Conservation (phyloP, 1,140 invertebrate genomes). For the Drosophila subobscura region DNA sequence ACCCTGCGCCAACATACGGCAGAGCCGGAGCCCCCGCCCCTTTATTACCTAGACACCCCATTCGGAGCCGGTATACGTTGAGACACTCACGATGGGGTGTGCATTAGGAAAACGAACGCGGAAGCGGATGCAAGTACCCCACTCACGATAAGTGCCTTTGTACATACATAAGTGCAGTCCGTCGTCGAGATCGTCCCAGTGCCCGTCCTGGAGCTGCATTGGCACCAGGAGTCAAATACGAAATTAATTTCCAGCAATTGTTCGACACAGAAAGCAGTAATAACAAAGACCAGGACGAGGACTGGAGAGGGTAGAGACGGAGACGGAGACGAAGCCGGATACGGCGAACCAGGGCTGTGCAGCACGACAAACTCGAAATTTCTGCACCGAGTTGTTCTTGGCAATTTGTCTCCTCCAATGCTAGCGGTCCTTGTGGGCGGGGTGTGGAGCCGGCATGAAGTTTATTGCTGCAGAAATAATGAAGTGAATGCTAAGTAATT, state of each 20-base stretch:
- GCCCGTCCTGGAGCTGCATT: conserved; percentile 14
- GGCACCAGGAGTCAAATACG: conserved; percentile 63
- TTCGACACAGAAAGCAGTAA: conserved; percentile 56
- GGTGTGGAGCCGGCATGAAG: conserved; percentile 28
- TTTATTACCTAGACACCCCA: conserved; percentile 7
- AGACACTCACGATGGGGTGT: conserved; percentile 32
- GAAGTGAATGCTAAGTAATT: conserved; percentile 58
- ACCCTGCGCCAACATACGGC: conserved; percentile 45
- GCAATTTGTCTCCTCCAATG: conserved; percentile 58
- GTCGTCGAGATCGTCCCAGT: conserved; percentile 7
- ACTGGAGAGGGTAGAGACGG: neutral
- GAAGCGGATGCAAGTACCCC: conserved; percentile 56
- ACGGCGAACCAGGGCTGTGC: neutral
- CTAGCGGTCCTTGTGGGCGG: neutral
- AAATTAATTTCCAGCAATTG: conserved; percentile 66
- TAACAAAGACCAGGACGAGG: conserved; percentile 34
- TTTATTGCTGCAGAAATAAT: conserved; percentile 65
- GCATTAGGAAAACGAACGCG: conserved; percentile 49
- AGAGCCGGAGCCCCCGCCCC: neutral
- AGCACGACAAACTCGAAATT: conserved; percentile 44
- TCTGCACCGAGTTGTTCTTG: conserved; percentile 48
- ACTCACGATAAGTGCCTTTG: conserved; percentile 66
- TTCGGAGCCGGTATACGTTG: neutral
- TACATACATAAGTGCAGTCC: conserved; percentile 58
- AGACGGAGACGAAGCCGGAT: neutral